Evolutionary conservation across 2,113 vertebrate species (phyloP).

Genomic region (Lathamus discolor): DNA sequence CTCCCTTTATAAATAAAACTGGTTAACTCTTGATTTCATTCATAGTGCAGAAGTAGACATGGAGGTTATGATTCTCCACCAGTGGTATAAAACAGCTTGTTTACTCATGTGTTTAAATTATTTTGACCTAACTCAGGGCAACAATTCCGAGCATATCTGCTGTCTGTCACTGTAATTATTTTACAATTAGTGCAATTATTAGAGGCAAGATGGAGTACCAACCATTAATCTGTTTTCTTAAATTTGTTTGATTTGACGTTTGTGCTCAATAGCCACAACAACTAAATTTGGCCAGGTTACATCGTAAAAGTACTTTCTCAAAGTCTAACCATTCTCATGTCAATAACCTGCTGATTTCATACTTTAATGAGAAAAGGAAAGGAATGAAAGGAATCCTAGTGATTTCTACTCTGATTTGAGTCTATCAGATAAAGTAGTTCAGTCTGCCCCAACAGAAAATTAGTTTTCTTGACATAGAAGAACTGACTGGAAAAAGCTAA

Average conservation of each 20-base stretch:
- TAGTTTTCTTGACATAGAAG: accelerated
- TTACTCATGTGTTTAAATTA: background rate
- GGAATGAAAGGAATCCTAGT: background rate
- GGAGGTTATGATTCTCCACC: background rate
- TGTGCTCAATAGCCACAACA: background rate
- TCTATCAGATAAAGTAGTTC: background rate
- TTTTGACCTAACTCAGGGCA: background rate
- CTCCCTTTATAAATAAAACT: background rate
- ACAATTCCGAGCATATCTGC: background rate
- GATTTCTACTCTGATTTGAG: background rate
- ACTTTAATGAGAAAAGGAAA: background rate
- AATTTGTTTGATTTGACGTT: background rate
- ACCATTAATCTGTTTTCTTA: background rate
- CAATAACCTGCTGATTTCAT: background rate
- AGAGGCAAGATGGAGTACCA: background rate
- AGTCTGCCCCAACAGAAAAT: background rate
- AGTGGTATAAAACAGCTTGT: background rate
- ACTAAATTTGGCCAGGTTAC: background rate
- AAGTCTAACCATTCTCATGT: background rate
- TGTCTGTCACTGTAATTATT: background rate
- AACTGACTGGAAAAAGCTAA: background rate
- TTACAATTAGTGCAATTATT: background rate
- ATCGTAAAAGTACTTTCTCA: background rate
- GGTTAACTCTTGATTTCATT: background rate
- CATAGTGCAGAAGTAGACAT: background rate